A percentile compares a stretch with the other conserved stretches of the same genome.
phyloP scores from a whole-genome alignment of 2,797 vertebrate genomes.

The Notoglanidium macrostoma region DNA sequence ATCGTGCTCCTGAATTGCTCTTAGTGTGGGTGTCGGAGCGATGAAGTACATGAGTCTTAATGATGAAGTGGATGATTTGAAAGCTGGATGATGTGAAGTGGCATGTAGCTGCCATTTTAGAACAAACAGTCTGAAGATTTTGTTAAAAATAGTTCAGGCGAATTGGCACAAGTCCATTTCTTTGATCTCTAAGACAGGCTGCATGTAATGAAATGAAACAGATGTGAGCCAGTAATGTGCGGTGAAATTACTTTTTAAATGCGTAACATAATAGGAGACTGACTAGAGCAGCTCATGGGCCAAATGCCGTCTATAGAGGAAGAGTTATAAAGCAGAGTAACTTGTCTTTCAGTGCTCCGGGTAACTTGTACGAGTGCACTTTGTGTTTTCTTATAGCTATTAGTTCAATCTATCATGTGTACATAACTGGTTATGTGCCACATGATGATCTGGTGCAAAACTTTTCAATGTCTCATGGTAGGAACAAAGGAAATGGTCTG shows the following conservation, averaged over 20 bases:
- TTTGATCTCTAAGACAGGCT: slow-evolving; percentile 37
- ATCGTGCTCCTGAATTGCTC: slow-evolving; percentile 52
- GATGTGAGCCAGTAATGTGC: slow-evolving; percentile 40
- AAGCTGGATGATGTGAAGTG: slow-evolving; percentile 10
- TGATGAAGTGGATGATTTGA: not conserved
- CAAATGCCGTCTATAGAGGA: slow-evolving; percentile 8
- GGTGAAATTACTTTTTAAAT: slow-evolving; percentile 31
- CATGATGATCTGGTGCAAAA: not conserved
- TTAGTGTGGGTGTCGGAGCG: not conserved
- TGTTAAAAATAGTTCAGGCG: not conserved
- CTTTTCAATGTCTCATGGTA: not conserved
- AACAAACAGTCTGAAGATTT: not conserved
- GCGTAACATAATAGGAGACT: not conserved
- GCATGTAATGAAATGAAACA: slow-evolving; percentile 40
- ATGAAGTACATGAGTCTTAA: not conserved
- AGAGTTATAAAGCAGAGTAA: not conserved
- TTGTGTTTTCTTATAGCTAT: not conserved
- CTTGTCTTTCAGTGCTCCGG: not conserved
- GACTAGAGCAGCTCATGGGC: slow-evolving; percentile 21
- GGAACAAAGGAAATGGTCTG: not conserved
- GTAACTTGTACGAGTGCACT: not conserved
- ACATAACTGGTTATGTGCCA: not conserved
- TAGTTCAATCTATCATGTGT: not conserved
- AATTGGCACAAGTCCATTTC: slow-evolving; percentile 10
- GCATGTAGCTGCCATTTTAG: slow-evolving; percentile 2